Evolutionary conservation across 2,113 vertebrate species (phyloP), one percentile per base, ranked within the genome.

Genomic region (Oncorhynchus gorbuscha): DNA sequence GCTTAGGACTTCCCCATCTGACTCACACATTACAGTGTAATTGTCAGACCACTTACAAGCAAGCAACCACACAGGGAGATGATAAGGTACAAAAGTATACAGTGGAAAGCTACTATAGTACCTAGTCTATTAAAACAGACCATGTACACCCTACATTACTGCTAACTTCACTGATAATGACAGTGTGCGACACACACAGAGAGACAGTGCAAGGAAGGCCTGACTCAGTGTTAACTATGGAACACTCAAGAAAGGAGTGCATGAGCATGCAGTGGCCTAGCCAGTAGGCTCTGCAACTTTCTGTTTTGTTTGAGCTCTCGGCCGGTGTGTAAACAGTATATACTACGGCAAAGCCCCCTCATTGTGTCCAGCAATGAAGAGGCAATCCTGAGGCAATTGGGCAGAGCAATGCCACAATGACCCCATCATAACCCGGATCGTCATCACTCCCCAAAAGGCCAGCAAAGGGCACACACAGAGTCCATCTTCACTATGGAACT

Each of bases 341-440:
- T 79, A 78, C 76, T 77, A 59, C 76, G 84, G 84, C 69, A 85
- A 90, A 92, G 84, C 84, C 87, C 86, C 62, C 79, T 79, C 11
- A 85, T 91, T 92, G 89, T 90, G 79, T 55, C 69, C 80, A 24
- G 84, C 85, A 90, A 84, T 88, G 76, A 79, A 84, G 78, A 77
- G 75, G 69, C 75, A 82, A 87, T 90, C 81, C 79, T 68, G 79
- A 88, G 83, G 90, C 90, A 91, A 92, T 89, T 85, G 83, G 79
- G 79, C 84, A 80, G 76, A 86, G 83, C 73, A 69, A 84, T 87
- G 86, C 77, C 76, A 51, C 77, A 66, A 68, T 88, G 85, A 88
- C 88, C 90, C 80, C 28, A 13, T 62, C 82, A 79, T 87, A 76
- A 88, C 86, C 88, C 30, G 4, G 39, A 11, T 12, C 22, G 1